Evolutionary conservation across 2,113 vertebrate species (phyloP).

Genomic region (Aspiorhynchus laticeps): DNA sequence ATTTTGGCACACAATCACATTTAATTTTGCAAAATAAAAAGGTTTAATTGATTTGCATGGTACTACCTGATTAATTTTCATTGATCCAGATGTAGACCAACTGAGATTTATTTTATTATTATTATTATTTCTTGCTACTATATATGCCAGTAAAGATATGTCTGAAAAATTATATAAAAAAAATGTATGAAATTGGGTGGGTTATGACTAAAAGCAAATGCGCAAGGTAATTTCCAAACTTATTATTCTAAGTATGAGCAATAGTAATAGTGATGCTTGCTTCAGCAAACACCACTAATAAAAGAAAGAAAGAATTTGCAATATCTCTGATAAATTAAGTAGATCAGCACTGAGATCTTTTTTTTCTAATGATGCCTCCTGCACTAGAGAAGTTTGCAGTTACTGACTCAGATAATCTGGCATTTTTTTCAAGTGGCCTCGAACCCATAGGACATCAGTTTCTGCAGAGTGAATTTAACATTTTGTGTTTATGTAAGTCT

Average conservation of each 20-base stretch:
- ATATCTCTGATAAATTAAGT: not conserved
- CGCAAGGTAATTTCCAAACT: no score
- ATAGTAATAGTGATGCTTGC: no score
- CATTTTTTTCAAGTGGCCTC: not conserved
- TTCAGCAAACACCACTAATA: not conserved
- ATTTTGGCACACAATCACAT: not conserved
- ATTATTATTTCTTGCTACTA: not conserved
- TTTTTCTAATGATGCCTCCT: not conserved
- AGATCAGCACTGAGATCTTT: not conserved
- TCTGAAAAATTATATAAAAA: not conserved
- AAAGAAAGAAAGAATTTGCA: not conserved
- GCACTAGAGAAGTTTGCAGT: no score
- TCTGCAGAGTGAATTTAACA: not conserved
- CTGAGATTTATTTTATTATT: no score
- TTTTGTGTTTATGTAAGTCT: conserved; percentile 6
- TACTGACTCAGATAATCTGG: conserved; percentile 2
- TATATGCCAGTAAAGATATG: not conserved
- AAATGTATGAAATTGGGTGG: not conserved
- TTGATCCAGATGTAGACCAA: not conserved
- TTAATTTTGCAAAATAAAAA: no score
- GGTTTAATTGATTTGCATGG: no score
- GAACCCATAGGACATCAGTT: not conserved
- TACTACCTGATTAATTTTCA: not conserved
- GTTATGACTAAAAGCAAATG: no score
- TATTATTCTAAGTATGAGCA: no score